phyloP scores from a whole-genome alignment of 2,888 invertebrate genomes.

The Stenodema calcarata region DNA sequence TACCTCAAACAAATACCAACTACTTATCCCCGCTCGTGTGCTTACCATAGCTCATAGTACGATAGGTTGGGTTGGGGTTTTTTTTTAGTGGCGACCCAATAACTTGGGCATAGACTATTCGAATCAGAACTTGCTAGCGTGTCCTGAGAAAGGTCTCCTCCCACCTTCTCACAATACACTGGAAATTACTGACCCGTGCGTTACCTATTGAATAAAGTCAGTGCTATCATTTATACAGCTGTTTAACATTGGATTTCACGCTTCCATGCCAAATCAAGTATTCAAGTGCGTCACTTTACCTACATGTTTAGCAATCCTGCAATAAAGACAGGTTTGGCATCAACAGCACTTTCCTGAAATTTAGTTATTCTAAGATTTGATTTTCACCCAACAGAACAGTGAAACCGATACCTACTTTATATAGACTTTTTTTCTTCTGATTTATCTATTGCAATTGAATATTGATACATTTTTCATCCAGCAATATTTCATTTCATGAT shows the following conservation, averaged over 20 bases:
- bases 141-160: not conserved
- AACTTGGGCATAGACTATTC: not conserved
- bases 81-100: not conserved
- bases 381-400: too few relatives aligned
- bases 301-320: too few relatives aligned
- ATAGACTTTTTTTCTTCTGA: too few relatives aligned
- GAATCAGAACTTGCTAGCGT: not conserved
- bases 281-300: too few relatives aligned
- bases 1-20: constrained; percentile 11
- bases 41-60: not conserved
- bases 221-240: not conserved
- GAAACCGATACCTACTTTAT: too few relatives aligned
- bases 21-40: not conserved
- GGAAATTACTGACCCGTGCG: not conserved
- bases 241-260: not conserved
- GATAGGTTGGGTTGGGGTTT: not conserved
- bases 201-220: not conserved
- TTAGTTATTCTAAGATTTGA: too few relatives aligned
- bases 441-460: too few relatives aligned
- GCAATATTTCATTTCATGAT: too few relatives aligned
- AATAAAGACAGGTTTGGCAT: too few relatives aligned
- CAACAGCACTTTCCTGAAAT: too few relatives aligned
- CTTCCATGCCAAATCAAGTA: too few relatives aligned
- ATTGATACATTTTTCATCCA: too few relatives aligned
- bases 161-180: not conserved